These are phyloP conservation scores for Girardia tigrina DNA, from an alignment of 2,888 invertebrate genomes.

Conservation along the genomic window DNA sequence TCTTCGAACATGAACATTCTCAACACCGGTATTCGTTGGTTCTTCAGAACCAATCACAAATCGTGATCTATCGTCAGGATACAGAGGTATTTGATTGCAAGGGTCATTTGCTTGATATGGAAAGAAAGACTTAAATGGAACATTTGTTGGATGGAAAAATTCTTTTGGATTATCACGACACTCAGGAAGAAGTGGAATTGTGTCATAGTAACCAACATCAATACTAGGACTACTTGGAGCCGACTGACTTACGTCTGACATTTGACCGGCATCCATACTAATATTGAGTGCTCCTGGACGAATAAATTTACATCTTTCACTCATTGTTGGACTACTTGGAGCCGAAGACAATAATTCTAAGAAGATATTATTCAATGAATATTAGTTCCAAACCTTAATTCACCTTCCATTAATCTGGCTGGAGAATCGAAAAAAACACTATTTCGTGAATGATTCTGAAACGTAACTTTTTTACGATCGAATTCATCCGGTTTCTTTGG, in stretches of 20 bases:
- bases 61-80: constrained; percentile 5
- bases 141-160: constrained; percentile 15
- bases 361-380: neutral
- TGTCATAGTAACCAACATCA: neutral
- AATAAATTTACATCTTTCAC: constrained; percentile 4
- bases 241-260: constrained; percentile 1
- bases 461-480: constrained; percentile 1
- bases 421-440: neutral
- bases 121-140: constrained; percentile 18
- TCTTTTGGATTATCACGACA: constrained; percentile 19
- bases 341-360: neutral
- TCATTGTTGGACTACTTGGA: constrained; percentile 2
- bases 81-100: neutral
- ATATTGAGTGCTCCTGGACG: neutral
- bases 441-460: neutral
- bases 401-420: constrained; percentile 3
- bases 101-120: neutral
- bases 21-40: neutral
- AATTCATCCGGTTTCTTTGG: neutral
- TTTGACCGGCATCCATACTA: neutral
- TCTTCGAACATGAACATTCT: neutral
- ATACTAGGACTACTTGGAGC: neutral
- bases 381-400: neutral
- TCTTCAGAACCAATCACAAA: constrained; percentile 12
- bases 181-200: constrained; percentile 15